Conservation (phyloP, 2,888 invertebrate genomes). For the Oscheius myriophilus region DNA sequence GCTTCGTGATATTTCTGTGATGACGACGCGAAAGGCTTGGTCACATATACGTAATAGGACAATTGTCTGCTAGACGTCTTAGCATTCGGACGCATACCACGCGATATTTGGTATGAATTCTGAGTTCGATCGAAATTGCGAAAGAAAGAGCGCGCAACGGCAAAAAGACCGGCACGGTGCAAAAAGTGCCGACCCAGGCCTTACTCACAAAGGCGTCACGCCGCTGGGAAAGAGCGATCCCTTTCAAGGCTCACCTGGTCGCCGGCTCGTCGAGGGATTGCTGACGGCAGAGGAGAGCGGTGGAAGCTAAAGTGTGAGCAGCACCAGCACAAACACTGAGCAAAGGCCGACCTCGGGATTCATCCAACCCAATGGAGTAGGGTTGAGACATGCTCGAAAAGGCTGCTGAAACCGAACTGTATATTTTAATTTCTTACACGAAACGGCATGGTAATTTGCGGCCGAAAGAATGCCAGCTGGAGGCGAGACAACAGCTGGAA, state of each 20-base stretch:
- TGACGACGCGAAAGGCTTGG: slow-evolving; percentile 7
- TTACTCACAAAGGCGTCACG: neutral
- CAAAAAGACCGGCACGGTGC: no score
- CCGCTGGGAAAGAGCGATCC: neutral
- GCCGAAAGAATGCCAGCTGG: no score
- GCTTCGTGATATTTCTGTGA: slow-evolving; percentile 10
- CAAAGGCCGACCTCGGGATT: slow-evolving; percentile 51
- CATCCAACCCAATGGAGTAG: slow-evolving; percentile 60
- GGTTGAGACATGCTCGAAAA: slow-evolving; percentile 65
- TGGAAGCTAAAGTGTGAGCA: slow-evolving; percentile 63
- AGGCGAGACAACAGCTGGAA: no score
- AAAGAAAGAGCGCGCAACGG: no score
- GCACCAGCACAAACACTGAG: slow-evolving; percentile 59
- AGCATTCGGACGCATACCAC: no score
- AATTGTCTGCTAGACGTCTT: no score
- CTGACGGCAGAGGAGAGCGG: slow-evolving; percentile 59
- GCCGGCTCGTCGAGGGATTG: slow-evolving; percentile 62
- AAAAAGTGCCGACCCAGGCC: no score
- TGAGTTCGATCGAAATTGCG: no score
- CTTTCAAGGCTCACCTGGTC: slow-evolving; percentile 36
- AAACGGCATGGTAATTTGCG: no score
- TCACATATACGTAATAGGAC: slow-evolving; percentile 15
- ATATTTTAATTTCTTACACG: no score
- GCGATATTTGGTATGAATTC: no score
- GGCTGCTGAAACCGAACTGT: slow-evolving; percentile 42